Base-by-base conservation (phyloP, 2,113 vertebrate genomes). In the Antigone vipio region DNA sequence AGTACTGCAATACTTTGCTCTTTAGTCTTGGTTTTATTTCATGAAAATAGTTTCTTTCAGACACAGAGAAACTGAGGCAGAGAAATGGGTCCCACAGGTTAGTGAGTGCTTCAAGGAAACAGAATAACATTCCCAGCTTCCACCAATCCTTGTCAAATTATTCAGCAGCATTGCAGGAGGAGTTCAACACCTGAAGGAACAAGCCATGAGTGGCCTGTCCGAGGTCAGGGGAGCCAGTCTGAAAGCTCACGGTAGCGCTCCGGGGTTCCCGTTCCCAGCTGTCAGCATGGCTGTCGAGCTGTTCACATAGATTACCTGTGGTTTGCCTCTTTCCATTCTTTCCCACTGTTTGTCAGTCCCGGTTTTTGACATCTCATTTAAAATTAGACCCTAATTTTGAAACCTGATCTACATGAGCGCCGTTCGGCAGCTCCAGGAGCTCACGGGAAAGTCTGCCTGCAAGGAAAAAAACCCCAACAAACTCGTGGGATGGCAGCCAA, bases 351-450 rank as follows among this genome's bases (percentile, higher is more conserved):
- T 85, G 93, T 80, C 92, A 90, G 59, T 6, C 85, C 38, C 12
- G 2, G 6, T 3, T 63, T 90, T 92, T 94, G 95, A 95, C 90
- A 71, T 96, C 82, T 94, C 72, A 58, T 77, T 96, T 90, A 88
- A 93, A 95, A 96, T 80, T 40, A 93, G 90, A 49, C 55, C 82
- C 82, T 74, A 66, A 67, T 84, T 96, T 88, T 90, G 95, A 74
- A 96, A 90, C 85, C 47, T 1, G 92, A 95, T 62, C 88, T 26
- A 3, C 3, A 12, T 5, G 35, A 76, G 85, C 29, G 5, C 32
- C 20, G 11, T 9, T 58, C 53, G 15, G 78, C 93, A 88, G 66
- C 88, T 78, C 92, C 66, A 9, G 87, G 59, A 93, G 84, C 85
- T 56, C 34, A 7, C 23, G 63, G 0, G 53, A 44, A 32, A 77